Percentiles rank a stretch among this genome's conserved stretches.
Evolutionary conservation across 2,113 vertebrate genomes (phyloP).

Genomic region (Chaetodon trifascialis): DNA sequence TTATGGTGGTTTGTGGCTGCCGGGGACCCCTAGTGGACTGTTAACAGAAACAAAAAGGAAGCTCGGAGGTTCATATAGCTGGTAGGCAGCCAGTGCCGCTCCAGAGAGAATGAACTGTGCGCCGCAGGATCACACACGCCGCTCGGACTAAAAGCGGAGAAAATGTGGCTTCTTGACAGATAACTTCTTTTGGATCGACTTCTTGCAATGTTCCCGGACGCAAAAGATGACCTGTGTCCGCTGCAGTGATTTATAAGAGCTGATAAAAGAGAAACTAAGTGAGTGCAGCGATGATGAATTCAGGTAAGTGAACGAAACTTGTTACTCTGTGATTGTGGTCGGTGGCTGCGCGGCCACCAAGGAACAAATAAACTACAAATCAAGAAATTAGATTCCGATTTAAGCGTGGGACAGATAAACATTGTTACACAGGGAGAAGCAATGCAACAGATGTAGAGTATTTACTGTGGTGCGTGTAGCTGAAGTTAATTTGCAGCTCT

Average conservation of each 20-base stretch:
- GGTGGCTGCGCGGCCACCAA: neutral
- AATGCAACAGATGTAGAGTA: neutral
- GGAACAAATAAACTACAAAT: neutral
- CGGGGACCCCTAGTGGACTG: conserved; percentile 55
- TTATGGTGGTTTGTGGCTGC: neutral
- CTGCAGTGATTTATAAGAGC: neutral
- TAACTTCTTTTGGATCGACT: neutral
- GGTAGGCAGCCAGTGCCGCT: conserved; percentile 13
- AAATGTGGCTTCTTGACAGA: neutral
- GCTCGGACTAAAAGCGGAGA: neutral
- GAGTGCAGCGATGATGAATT: conserved; percentile 51
- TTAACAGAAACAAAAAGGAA: conserved; percentile 22
- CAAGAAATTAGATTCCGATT: too few species aligned
- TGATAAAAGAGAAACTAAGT: neutral
- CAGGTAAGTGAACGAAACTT: conserved; percentile 61
- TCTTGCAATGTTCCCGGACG: neutral
- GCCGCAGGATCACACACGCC: neutral
- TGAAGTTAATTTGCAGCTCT: neutral
- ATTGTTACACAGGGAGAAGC: neutral
- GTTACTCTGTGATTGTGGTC: neutral
- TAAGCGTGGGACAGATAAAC: neutral
- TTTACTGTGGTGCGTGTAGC: neutral
- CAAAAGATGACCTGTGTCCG: neutral
- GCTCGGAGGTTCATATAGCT: neutral
- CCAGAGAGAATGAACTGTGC: neutral